phyloP scores from a whole-genome alignment of 53 echinoderm and acorn worm genomes.

The Astropecten irregularis region DNA sequence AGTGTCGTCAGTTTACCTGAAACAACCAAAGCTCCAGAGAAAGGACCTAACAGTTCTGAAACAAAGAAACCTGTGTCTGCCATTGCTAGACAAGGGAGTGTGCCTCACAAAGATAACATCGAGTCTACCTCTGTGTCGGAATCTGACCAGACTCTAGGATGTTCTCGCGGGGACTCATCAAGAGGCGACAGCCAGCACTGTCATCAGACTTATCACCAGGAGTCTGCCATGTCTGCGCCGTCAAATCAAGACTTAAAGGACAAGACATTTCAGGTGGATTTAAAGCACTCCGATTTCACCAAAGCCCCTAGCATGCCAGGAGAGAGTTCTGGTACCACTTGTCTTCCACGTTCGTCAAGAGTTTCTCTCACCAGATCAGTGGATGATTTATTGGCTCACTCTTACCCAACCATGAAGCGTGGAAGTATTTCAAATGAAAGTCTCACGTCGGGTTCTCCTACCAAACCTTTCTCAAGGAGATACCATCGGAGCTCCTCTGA shows the following conservation, averaged over 20 bases:
- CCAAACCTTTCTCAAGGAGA: background rate
- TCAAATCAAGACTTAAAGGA: too few relatives aligned
- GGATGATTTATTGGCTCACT: background rate
- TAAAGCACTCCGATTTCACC: too few relatives aligned
- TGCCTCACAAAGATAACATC: background rate
- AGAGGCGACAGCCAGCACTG: too few relatives aligned
- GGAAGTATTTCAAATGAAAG: background rate
- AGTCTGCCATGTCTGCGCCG: too few relatives aligned
- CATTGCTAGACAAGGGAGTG: background rate
- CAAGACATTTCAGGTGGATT: too few relatives aligned
- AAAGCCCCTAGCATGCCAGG: too few relatives aligned
- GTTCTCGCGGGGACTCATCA: too few relatives aligned
- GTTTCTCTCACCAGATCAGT: background rate
- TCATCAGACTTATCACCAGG: too few relatives aligned
- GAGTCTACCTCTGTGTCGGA: too few relatives aligned
- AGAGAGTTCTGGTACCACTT: too few relatives aligned
- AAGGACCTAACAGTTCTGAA: background rate
- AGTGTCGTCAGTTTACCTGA: background rate
- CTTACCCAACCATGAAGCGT: background rate
- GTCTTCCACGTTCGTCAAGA: background rate
- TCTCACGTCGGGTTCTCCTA: background rate
- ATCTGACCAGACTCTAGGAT: too few relatives aligned
- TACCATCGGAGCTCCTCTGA: constrained; percentile 17
- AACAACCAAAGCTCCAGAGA: background rate
- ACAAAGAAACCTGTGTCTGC: background rate